Evolutionary conservation across 2,888 invertebrate species (phyloP), one percentile per base, ranked within the genome.

Genomic region (Monochamus alternatus): DNA sequence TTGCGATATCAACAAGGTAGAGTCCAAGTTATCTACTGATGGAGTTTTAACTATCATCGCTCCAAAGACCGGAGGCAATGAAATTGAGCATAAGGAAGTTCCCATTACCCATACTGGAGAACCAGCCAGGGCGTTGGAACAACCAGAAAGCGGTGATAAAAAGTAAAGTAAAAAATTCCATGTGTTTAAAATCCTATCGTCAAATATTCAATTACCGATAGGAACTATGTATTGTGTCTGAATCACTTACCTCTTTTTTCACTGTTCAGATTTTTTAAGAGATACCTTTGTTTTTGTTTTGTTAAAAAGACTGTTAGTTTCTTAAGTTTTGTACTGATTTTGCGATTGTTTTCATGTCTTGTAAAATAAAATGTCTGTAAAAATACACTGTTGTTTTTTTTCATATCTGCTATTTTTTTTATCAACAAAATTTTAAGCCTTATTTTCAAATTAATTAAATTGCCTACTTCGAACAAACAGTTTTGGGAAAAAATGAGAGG

Each of bases 21-120:
- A 92, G 77, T 95, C 95, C 3, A 93, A 92, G 66, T 89, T 96
- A n/a, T 95, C 95, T 31, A 92, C 93, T 3, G 95, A 95, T 84
- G 96, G 95, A 0, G 91, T 95, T 76, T 87, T 95, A 78, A 92
- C 91, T 71, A 89, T 95, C 52, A 91, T 92, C 31, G 94, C 94
- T 3, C 94, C 94, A 63, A 91, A 32, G 38, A 55, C 43, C 5
- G 64, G 44, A 10, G 62, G 22, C 10, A 52, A 12, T 38, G 65
- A 14, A 14, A 58, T 73, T 3, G 73, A 73, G 8, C 66, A 73
- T 59, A 73, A 73, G 43, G 58, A 31, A n/a, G 59, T 73, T 58
- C 73, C 73, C 8, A 43, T 73, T 44, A 58, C 55, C 14, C 65
- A 66, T 2, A 73, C 73, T 14, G 66, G 66, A 22, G 66, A 59